Base-by-base conservation (phyloP, 2,113 vertebrate species). In the Stegostoma tigrinum region DNA sequence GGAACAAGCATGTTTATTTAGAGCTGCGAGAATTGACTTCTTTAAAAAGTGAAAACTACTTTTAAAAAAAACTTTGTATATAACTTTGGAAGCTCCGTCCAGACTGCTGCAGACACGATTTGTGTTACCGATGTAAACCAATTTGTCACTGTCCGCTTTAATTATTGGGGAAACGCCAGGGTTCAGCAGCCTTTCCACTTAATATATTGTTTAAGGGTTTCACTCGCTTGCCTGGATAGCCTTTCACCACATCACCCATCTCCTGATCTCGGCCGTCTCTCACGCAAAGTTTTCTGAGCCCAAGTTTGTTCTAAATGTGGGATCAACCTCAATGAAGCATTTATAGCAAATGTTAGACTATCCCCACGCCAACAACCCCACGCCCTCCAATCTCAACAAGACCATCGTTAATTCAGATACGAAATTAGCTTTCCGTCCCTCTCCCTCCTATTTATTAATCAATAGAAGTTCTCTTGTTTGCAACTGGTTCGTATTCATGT, bases 81-180 rank as follows among this genome's bases (percentile, higher is more conserved):
- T 52, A 67, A 94, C 64, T 70, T 94, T 95, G 45, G 12, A 48
- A 95, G 67, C 52, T 48, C 23, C 94, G 75, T 52, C 8, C 15
- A 95, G 70, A 75, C 94, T 72, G 68, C 42, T 95, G 94, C 68
- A 75, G 94, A 95, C 94, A 75, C 68, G 94, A 95, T 95, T 75
- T 95, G 94, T 95, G 68, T 95, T 72, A 95, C 94, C 45, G 94
- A 95, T 95, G 94, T 95, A 95, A 72, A 95, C 94, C 94, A 72
- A 95, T 95, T 95, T 95, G 94, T 95, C 94, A 95, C 94, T 95
- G 94, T 95, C 94, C 68, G 42, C 94, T 95, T 95, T 95, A 95
- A 95, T 95, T 95, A 95, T 95, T 95, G 94, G 94, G 94, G 94
- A 95, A 95, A 75, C 94, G 94, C 94, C 68, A 95, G 67, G 67